Percentiles rank a stretch among this genome's conserved stretches.
phyloP scores from a whole-genome alignment of 1,140 invertebrate species.

The Caenorhabditis briggsae region DNA sequence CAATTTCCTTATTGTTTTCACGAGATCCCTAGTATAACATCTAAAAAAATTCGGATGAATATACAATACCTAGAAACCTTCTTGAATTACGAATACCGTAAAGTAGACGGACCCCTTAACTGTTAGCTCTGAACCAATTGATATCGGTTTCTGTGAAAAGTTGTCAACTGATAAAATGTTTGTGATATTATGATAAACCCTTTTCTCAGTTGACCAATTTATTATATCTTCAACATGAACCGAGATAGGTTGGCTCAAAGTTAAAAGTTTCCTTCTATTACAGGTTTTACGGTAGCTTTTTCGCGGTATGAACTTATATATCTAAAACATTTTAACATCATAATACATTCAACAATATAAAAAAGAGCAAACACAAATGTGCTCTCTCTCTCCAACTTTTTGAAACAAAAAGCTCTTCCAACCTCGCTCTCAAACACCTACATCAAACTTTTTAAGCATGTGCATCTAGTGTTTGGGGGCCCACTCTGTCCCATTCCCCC shows the following conservation, averaged over 20 bases:
- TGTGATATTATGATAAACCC: too few species aligned
- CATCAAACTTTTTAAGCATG: conserved; percentile 19
- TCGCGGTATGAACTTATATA: too few species aligned
- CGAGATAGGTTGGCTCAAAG: too few species aligned
- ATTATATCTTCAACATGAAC: too few species aligned
- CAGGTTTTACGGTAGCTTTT: too few species aligned
- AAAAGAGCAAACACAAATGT: conserved; percentile 2
- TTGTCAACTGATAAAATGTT: too few species aligned
- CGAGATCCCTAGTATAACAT: conserved; percentile 2
- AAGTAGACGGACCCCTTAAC: too few species aligned
- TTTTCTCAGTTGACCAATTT: too few species aligned
- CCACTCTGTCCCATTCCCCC: not conserved
- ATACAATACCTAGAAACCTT: not conserved
- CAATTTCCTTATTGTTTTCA: conserved; percentile 19
- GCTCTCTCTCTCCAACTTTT: not conserved
- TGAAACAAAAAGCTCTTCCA: conserved; percentile 30
- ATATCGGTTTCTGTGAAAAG: too few species aligned
- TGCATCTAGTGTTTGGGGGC: conserved; percentile 2
- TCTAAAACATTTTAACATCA: not conserved
- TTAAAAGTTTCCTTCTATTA: too few species aligned
- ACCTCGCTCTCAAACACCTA: conserved; percentile 9
- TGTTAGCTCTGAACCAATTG: too few species aligned
- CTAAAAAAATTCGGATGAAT: conserved; percentile 4
- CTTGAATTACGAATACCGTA: too few species aligned
- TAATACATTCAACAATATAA: not conserved